A percentile compares a stretch with the other conserved stretches of the same genome.
Evolutionary conservation across 2,797 vertebrate species (phyloP).

Genomic region (Enteromius viviparus): DNA sequence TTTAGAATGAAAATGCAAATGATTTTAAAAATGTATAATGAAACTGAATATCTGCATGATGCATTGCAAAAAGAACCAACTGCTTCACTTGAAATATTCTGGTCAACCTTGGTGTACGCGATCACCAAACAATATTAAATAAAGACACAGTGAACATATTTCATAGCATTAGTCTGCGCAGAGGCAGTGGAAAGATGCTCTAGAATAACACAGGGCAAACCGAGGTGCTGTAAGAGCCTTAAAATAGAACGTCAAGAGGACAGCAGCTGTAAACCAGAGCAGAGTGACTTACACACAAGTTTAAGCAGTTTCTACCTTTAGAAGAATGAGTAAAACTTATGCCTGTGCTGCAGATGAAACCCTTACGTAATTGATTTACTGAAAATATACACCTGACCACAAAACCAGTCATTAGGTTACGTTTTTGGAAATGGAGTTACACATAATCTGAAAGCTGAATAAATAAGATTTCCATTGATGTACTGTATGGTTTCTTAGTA

Average conservation of each 20-base stretch:
- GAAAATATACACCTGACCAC: neutral
- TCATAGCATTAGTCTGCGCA: neutral
- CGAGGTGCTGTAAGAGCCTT: conserved; percentile 14
- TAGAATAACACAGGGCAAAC: conserved; percentile 25
- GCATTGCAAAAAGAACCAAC: neutral
- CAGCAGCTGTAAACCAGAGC: conserved; percentile 19
- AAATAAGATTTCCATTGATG: neutral
- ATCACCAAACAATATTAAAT: conserved; percentile 2
- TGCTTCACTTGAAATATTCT: neutral
- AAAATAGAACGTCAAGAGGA: conserved; percentile 41
- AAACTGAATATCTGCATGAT: neutral
- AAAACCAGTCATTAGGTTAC: too few species aligned
- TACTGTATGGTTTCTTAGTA: too few species aligned
- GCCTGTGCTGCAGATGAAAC: neutral
- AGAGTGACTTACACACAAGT: conserved; percentile 6
- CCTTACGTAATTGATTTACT: neutral
- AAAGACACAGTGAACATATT: neutral
- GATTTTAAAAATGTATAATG: too few species aligned
- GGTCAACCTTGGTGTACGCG: neutral
- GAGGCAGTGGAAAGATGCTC: neutral
- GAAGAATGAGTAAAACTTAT: neutral
- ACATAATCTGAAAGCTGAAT: neutral
- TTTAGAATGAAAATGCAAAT: conserved; percentile 54
- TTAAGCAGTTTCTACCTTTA: neutral
- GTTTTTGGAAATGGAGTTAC: too few species aligned